Base-by-base conservation (phyloP, 2,797 vertebrate species). In the Sebastes glaucus region DNA sequence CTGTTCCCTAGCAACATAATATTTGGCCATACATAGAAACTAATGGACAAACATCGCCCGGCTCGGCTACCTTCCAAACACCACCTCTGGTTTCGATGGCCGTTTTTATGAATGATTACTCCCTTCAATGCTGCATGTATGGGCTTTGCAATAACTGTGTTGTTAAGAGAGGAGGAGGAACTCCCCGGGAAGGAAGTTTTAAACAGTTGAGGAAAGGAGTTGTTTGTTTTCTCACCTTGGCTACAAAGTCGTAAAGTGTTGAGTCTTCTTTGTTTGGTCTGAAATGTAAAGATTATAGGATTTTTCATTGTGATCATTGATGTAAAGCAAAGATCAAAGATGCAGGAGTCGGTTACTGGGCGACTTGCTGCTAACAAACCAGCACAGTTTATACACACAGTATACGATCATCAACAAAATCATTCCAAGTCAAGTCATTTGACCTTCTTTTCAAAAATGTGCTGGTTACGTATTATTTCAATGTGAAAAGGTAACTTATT, bases 1-100 rank as follows among this genome's bases (percentile, higher is more conserved):
- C 76, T 71, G 94, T 95, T 93, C 30, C 95, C 87, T 89, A 84
- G 96, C 95, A 95, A 96, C 95, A 84, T 83, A 92, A 94, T 93
- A 93, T 95, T 95, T 91, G 88, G 82, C 73, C 85, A 89, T 93
- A 95, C 93, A 95, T 92, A 95, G 91, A 94, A 92, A 89, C 87
- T 88, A 87, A 89, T 91, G 87, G 82, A 89, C 90, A 92, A 92
- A 91, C 88, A 89, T 84, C 5, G 53, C 73, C 30, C 16, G 2
- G 78, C 64, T 81, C 87, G 73, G 70, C 68, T 61, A 52, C 20
- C 7, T 5, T 74, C 81, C 88, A 91, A 78, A 88, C 74, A 67
- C n/a, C 64, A 77, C 30, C 68, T 84, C 84, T 88, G 76, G 84
- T 90, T 89, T 84, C 52, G 35, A 42, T 25, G 35, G 52, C n/a